These are phyloP conservation scores for Squalus acanthias DNA, from an alignment of 2,797 vertebrate genomes.

Conservation along the genomic window DNA sequence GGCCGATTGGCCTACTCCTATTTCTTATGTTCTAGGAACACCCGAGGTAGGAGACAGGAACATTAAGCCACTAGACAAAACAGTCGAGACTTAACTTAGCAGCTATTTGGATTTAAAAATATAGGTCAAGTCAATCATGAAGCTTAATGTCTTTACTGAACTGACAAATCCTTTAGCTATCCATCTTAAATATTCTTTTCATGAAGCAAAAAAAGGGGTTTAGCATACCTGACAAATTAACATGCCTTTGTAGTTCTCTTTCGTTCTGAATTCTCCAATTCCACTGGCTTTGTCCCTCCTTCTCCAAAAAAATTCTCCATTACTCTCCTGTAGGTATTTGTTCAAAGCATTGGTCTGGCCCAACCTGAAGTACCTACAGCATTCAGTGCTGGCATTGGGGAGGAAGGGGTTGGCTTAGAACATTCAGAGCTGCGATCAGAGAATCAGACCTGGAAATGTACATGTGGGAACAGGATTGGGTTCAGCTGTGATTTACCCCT, in stretches of 20 bases:
- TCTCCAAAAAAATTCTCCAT: not conserved
- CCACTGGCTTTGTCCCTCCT: not conserved
- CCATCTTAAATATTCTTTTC: not conserved
- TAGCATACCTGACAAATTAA: not conserved
- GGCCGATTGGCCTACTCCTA: too few species aligned
- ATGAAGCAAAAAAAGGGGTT: not conserved
- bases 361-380: not conserved
- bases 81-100: not conserved
- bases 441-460: not conserved
- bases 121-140: not conserved
- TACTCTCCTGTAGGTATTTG: not conserved
- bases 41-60: not conserved
- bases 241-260: not conserved
- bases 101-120: not conserved
- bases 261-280: not conserved
- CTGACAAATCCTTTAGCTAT: not conserved
- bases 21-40: not conserved
- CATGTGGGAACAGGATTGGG: not conserved
- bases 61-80: not conserved
- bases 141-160: not conserved
- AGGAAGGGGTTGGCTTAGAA: not conserved
- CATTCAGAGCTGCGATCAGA: not conserved
- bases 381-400: not conserved
- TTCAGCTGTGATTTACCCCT: not conserved
- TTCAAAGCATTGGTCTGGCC: not conserved